These are phyloP conservation scores for Cerceris ruficornis DNA, from an alignment of 2,888 invertebrate species.

Conservation along the genomic window DNA sequence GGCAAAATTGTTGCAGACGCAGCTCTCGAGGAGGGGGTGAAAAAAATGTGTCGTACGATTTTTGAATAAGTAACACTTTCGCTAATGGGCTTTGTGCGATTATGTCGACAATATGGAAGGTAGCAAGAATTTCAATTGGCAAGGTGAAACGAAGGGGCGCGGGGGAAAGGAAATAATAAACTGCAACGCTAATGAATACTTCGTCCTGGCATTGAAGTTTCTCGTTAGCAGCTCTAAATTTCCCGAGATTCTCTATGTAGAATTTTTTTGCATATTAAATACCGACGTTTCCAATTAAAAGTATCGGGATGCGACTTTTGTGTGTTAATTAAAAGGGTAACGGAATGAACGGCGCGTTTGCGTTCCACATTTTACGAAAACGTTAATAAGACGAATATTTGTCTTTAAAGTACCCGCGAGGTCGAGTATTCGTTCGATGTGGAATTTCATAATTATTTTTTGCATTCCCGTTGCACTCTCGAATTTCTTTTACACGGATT, in stretches of 20 bases:
- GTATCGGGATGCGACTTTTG: constrained; percentile 8
- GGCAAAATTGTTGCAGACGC: too few relatives aligned
- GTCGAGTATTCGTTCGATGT: background rate
- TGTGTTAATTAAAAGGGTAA: constrained; percentile 32
- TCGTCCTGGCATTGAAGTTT: constrained; percentile 3
- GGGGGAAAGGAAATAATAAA: constrained; percentile 8
- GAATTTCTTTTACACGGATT: too few relatives aligned
- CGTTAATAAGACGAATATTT: too few relatives aligned
- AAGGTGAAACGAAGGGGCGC: too few relatives aligned
- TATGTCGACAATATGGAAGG: background rate
- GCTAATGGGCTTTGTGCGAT: background rate
- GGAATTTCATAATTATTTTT: background rate
- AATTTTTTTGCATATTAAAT: constrained; percentile 16
- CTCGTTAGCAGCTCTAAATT: constrained; percentile 19
- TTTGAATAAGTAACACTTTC: background rate
- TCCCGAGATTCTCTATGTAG: background rate
- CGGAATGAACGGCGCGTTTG: background rate
- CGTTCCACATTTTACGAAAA: background rate
- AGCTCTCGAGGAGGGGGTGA: too few relatives aligned
- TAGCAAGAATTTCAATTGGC: background rate
- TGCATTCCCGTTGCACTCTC: background rate
- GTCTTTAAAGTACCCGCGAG: too few relatives aligned
- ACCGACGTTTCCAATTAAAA: constrained; percentile 38
- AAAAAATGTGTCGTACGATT: too few relatives aligned
- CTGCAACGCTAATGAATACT: constrained; percentile 30